These are phyloP conservation scores for Invenusta paracnida DNA, from an alignment of 2,888 invertebrate genomes.

Conservation along the genomic window DNA sequence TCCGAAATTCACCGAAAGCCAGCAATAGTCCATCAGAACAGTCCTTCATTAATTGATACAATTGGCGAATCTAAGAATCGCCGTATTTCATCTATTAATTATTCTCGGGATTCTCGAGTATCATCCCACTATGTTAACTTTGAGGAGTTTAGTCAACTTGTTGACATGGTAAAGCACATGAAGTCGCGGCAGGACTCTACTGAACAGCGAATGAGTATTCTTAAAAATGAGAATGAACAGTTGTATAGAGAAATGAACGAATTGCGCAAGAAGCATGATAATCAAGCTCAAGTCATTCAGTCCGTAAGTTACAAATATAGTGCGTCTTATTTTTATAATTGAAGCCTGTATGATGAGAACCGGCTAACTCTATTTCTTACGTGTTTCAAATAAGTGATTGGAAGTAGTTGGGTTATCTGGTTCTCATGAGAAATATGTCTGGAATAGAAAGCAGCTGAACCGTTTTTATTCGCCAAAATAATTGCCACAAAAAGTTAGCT, in stretches of 20 bases:
- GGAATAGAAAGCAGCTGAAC: too few species aligned
- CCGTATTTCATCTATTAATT: neutral
- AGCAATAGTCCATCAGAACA: neutral
- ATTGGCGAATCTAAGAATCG: too few species aligned
- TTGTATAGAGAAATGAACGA: neutral
- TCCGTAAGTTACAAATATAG: slow-evolving; percentile 3
- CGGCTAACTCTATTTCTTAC: too few species aligned
- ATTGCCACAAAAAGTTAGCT: too few species aligned
- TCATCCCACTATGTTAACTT: neutral
- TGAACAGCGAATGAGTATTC: neutral
- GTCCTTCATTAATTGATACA: too few species aligned
- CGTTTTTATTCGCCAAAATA: too few species aligned
- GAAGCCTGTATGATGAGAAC: too few species aligned
- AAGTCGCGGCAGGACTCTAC: neutral
- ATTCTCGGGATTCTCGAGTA: neutral
- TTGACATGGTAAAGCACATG: neutral
- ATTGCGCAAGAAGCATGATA: slow-evolving; percentile 8
- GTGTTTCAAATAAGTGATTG: too few species aligned
- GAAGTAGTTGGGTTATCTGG: too few species aligned
- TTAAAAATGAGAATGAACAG: slow-evolving; percentile 21
- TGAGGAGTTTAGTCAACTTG: slow-evolving; percentile 6
- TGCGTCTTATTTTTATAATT: too few species aligned
- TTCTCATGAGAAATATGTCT: too few species aligned
- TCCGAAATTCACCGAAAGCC: slow-evolving; percentile 25
- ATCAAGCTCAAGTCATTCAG: slow-evolving; percentile 15